Evolutionary conservation across 2,888 invertebrate genomes (phyloP).

Genomic region (Lutraria lutraria): DNA sequence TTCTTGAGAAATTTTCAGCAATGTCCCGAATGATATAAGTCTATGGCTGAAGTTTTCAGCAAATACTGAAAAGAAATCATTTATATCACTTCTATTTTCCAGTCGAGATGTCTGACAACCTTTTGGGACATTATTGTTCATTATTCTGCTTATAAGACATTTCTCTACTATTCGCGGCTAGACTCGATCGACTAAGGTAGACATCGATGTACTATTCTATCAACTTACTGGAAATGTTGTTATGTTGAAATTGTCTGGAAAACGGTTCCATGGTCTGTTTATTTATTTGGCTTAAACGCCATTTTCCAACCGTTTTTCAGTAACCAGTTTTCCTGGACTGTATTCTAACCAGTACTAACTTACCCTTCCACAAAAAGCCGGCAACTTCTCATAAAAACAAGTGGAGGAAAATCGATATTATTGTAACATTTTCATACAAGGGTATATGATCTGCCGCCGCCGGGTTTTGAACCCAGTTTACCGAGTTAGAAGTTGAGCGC

Average conservation of each 20-base stretch:
- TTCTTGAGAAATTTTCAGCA: neutral
- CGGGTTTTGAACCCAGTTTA: no score
- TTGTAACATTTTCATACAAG: no score
- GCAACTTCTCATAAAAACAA: no score
- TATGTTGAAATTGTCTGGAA: conserved; percentile 10
- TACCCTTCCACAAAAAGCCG: no score
- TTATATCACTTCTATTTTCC: neutral
- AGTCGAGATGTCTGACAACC: neutral
- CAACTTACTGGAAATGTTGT: neutral
- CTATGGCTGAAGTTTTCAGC: neutral
- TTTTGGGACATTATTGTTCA: conserved; percentile 3
- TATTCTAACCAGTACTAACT: no score
- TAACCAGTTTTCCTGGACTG: no score
- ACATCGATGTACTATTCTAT: neutral
- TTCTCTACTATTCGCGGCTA: neutral
- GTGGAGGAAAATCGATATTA: no score
- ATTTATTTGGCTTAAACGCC: no score
- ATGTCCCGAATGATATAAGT: neutral
- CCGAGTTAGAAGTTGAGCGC: no score
- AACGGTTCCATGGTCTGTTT: no score
- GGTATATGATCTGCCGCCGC: no score
- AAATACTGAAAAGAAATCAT: conserved; percentile 3
- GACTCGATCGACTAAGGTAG: neutral
- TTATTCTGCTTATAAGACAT: neutral
- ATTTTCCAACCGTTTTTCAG: no score